These are phyloP conservation scores for Malurus leucopterus DNA, from an alignment of 2,797 vertebrate genomes.

Conservation along the genomic window DNA sequence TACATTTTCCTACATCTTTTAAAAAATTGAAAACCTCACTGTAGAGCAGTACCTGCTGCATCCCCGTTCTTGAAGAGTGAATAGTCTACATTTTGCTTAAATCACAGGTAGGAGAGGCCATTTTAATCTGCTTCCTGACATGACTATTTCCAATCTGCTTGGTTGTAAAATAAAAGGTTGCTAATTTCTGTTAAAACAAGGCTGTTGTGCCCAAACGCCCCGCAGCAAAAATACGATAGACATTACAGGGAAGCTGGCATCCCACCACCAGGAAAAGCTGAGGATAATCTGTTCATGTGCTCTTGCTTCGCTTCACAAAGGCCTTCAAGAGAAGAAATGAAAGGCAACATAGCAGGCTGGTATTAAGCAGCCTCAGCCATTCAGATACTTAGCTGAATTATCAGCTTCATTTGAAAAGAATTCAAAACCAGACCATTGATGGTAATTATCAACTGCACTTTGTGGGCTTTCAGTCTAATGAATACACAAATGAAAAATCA, in stretches of 20 bases:
- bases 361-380: conserved; percentile 20
- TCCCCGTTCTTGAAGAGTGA: background rate
- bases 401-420: conserved; percentile 22
- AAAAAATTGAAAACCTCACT: background rate
- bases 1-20: background rate
- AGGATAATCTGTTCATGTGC: background rate
- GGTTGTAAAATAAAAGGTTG: background rate
- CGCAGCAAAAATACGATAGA: rapidly evolving
- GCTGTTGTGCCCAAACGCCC: background rate
- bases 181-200: background rate
- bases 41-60: rapidly evolving
- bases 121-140: background rate
- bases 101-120: background rate
- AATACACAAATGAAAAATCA: conserved; percentile 54
- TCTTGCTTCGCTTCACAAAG: background rate
- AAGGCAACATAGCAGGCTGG: conserved; percentile 3
- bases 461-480: conserved; percentile 56
- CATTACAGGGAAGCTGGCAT: background rate
- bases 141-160: background rate
- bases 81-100: background rate
- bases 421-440: conserved; percentile 32
- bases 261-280: background rate
- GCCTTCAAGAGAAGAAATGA: background rate
- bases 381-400: conserved; percentile 40
- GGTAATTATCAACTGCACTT: conserved; percentile 57